A percentile compares a stretch with the other conserved stretches of the same genome.
These are phyloP conservation scores for Poicephalus gulielmi DNA, from an alignment of 2,113 vertebrate species.

Conservation along the genomic window DNA sequence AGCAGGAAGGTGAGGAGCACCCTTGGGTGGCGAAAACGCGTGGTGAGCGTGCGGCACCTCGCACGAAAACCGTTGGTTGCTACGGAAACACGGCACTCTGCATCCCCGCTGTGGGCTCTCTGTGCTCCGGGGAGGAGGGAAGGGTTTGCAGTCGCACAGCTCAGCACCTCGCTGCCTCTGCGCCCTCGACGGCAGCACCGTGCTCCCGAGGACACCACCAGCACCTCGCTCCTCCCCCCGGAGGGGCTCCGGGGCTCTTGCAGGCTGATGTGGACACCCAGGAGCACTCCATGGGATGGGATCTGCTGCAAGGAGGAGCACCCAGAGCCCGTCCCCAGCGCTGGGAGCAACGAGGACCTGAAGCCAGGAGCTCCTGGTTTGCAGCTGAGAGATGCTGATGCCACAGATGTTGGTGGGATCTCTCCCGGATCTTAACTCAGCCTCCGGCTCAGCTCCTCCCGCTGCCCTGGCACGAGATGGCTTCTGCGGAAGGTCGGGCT, in stretches of 20 bases:
- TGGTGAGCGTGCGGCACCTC: conserved; percentile 46
- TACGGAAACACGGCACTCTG: conserved; percentile 60
- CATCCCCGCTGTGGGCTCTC: conserved; percentile 38
- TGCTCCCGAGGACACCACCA: neutral
- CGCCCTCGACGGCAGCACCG: neutral
- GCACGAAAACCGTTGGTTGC: conserved; percentile 58
- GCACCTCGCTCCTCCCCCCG: neutral
- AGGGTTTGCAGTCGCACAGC: conserved; percentile 43
- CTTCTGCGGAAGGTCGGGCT: neutral
- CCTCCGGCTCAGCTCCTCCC: neutral
- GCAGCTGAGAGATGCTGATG: neutral
- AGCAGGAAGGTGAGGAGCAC: conserved; percentile 46
- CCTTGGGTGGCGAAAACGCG: conserved; percentile 41
- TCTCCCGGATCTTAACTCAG: neutral
- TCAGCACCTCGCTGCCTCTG: neutral
- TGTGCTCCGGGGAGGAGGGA: conserved; percentile 57
- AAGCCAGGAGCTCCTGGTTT: neutral
- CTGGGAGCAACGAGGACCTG: rapidly evolving
- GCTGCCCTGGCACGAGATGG: neutral
- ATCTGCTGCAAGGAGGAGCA: neutral
- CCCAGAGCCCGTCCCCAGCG: rapidly evolving
- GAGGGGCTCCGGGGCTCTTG: neutral
- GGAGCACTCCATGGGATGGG: neutral
- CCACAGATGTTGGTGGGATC: neutral
- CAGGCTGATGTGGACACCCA: neutral